Evolutionary conservation across 2,113 vertebrate species (phyloP), one percentile per base, ranked within the genome.

Genomic region (Okapia johnstoni): DNA sequence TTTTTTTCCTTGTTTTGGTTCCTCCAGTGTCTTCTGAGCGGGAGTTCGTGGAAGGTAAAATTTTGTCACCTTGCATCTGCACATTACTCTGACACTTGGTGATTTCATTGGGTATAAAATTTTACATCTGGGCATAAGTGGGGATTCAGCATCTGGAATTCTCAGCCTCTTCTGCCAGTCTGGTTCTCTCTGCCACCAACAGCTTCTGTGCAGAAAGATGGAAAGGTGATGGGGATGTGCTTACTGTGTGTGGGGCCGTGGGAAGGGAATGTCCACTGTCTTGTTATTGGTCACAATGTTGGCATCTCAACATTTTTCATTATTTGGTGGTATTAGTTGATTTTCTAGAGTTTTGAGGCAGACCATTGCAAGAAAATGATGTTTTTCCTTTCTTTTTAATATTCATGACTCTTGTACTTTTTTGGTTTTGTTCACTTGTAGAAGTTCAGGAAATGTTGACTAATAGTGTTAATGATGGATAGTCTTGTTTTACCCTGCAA

Each of bases 191-290:
- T 25, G 30, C 76, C 46, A 5, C 43, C n/a, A 33, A 16, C 33
- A 26, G 15, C 57, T 40, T 7, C 50, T 23, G 2, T n/a, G 40
- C 89, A 66, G 55, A 76, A 77, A 89, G 57, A 21, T 50, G 15
- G 23, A 26, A 43, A 50, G 4, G 28, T 25, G 11, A 12, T 23
- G 15, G 5, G 21, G 52, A 54, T 25, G 13, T 1, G 2, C 28
- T 15, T 23, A 17, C 4, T 1, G 6, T 15, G 17, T 15, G 6
- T 23, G 30, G 21, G 2, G 13, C 36, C 10, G 2, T 7, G 16
- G 46, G 13, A 26, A 15, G 23, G 58, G 43, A 84, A 19, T 57
- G 40, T 43, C 23, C 30, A 21, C 23, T 63, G 2, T n/a, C 3
- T 33, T 33, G 11, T 40, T 33, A 25, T 0, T 11, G 52, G n/a